A percentile compares a stretch with the other conserved stretches of the same genome.
phyloP scores from a whole-genome alignment of 2,888 invertebrate species.

The Camptogramma bilineatum region DNA sequence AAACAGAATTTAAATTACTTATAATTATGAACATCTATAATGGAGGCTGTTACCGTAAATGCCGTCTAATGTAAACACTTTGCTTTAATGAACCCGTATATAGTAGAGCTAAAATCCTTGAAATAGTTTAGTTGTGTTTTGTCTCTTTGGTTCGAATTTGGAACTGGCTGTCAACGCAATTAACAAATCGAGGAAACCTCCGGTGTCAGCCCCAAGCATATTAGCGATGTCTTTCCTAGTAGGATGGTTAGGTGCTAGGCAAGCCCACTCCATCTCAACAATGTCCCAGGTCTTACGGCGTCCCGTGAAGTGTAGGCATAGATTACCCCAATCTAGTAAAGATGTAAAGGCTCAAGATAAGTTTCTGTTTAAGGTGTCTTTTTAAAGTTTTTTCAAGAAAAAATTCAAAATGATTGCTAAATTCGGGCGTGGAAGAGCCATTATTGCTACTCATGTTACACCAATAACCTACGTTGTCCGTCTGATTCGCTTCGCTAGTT shows the following conservation, averaged over 20 bases:
- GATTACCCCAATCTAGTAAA: too few species aligned
- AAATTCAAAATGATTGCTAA: background rate
- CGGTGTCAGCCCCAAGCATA: too few species aligned
- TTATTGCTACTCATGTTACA: constrained; percentile 13
- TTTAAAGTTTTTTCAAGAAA: background rate
- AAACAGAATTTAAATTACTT: background rate
- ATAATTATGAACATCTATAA: background rate
- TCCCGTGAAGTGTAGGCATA: too few species aligned
- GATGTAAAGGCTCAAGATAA: too few species aligned
- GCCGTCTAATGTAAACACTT: constrained; percentile 1
- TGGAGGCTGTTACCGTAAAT: background rate
- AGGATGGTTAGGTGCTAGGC: too few species aligned
- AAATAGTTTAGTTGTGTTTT: background rate
- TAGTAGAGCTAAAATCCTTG: background rate
- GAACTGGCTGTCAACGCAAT: background rate
- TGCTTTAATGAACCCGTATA: constrained; percentile 2
- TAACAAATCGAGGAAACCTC: background rate
- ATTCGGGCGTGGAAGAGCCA: background rate
- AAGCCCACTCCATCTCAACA: too few species aligned
- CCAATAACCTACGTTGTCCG: constrained; percentile 7
- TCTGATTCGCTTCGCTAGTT: constrained; percentile 19
- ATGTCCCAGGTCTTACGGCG: too few species aligned
- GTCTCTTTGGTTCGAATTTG: background rate
- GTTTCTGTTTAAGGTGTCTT: background rate
- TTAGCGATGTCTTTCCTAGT: too few species aligned